Base-by-base conservation (phyloP, 1,140 invertebrate genomes). In the Pseudomyrmex concolor region DNA sequence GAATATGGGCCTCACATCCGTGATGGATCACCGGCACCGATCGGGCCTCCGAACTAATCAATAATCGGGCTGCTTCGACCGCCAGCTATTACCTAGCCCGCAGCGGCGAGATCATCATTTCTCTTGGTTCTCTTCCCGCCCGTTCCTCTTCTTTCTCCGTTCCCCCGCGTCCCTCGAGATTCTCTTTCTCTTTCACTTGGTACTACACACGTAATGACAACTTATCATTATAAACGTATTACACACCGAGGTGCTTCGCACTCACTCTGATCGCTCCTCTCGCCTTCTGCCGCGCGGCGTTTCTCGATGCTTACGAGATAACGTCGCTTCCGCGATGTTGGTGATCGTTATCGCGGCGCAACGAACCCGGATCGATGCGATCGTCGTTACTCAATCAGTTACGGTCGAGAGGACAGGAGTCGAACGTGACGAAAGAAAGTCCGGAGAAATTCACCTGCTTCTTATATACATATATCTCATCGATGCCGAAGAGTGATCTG, bases 191-290 rank as follows among this genome's bases (percentile, higher is more conserved):
- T 82, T 45, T 48, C 72, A 68, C 81, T 77, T 67, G 71, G 62
- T 77, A 83, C 85, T 67, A 62, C 19, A 66, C 25, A 66, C 25
- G 71, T 90, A 91, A 91, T 90, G 90, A 91, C 92, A 93, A 92
- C 88, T 93, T 90, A 92, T 93, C 89, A 93, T 93, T 93, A 93
- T 93, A 93, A 93, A 92, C 91, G 90, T 91, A 93, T 93, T 93
- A 93, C 84, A 93, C 84, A 74, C 78, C 70, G 77, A 59, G 73
- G 73, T 70, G 76, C 68, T 81, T 67, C 60, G 67, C 59, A 55
- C 54, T 88, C 84, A 63, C 72, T 34, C 77, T 71, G 80, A 55
- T 89, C 63, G 76, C 84, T 48, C 59, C 66, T 84, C 70, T 78
- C 63, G 50, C 59, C 55, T 82, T 71, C 22, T 22, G 51, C 59